Evolutionary conservation across 2,797 vertebrate species (phyloP).

Genomic region (Poecilia gillii): DNA sequence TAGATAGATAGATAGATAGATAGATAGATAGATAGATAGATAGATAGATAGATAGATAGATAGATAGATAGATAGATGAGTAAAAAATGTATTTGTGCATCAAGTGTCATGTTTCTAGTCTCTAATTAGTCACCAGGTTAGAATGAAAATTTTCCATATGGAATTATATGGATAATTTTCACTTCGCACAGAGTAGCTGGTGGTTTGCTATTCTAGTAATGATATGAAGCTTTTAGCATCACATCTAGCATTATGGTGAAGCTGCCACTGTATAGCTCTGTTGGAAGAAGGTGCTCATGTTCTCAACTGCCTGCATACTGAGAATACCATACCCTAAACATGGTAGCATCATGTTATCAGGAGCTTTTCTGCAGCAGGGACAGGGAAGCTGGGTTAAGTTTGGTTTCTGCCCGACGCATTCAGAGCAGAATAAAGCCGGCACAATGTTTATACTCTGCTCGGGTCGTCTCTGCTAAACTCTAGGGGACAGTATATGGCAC

Average conservation of each 20-base stretch:
- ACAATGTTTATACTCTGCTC: too few relatives aligned
- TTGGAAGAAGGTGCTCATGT: background rate
- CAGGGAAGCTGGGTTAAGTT: background rate
- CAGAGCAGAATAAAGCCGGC: background rate
- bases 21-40: too few relatives aligned
- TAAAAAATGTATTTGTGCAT: too few relatives aligned
- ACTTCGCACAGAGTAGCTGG: background rate
- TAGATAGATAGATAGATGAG: too few relatives aligned
- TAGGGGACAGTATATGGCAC: too few relatives aligned
- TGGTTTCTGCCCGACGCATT: background rate
- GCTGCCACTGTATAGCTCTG: background rate
- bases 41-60: too few relatives aligned
- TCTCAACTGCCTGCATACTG: background rate
- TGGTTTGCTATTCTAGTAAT: background rate
- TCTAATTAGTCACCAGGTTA: background rate
- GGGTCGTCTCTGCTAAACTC: too few relatives aligned
- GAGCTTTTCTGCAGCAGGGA: background rate
- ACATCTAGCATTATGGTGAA: background rate
- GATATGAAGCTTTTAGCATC: background rate
- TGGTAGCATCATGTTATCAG: background rate
- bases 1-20: too few relatives aligned
- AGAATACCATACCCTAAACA: background rate
- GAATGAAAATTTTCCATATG: background rate
- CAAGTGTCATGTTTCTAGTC: background rate
- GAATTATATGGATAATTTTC: background rate